These are phyloP conservation scores for Tenthredo scrophulariae DNA, from an alignment of 2,888 invertebrate genomes.

Conservation along the genomic window DNA sequence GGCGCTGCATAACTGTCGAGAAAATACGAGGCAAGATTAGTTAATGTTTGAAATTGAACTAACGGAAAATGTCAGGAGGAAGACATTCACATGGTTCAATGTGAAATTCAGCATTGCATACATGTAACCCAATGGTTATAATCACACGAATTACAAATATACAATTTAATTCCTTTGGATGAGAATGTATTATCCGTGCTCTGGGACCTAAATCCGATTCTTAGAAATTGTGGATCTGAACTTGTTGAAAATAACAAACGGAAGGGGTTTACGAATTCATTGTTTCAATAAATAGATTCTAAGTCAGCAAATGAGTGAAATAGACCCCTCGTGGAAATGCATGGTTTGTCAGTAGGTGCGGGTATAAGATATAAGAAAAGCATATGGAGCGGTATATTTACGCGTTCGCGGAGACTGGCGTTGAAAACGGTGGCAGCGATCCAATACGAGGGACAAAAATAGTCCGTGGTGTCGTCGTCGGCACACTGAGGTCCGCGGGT, in stretches of 20 bases:
- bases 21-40: not conserved
- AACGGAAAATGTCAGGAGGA: not conserved
- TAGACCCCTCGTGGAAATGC: not conserved
- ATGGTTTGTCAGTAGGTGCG: not conserved
- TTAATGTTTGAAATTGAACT: not conserved
- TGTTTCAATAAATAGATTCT: not conserved
- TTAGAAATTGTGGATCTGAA: not conserved
- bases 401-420: conserved; percentile 75
- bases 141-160: not conserved
- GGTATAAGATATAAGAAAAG: not conserved
- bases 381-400: conserved; percentile 71
- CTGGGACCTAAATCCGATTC: not conserved
- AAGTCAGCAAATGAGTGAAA: not conserved
- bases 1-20: not conserved
- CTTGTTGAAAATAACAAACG: not conserved
- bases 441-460: conserved; percentile 70
- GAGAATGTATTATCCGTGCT: not conserved
- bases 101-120: not conserved
- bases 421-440: conserved; percentile 73
- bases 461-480: conserved; percentile 56
- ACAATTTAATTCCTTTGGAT: not conserved
- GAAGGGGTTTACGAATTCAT: not conserved
- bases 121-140: not conserved
- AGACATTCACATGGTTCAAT: not conserved
- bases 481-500: conserved; percentile 13